Percentiles rank a stretch among this genome's conserved stretches.
These are phyloP conservation scores for Noctua fimbriata DNA, from an alignment of 2,888 invertebrate genomes.

Conservation along the genomic window DNA sequence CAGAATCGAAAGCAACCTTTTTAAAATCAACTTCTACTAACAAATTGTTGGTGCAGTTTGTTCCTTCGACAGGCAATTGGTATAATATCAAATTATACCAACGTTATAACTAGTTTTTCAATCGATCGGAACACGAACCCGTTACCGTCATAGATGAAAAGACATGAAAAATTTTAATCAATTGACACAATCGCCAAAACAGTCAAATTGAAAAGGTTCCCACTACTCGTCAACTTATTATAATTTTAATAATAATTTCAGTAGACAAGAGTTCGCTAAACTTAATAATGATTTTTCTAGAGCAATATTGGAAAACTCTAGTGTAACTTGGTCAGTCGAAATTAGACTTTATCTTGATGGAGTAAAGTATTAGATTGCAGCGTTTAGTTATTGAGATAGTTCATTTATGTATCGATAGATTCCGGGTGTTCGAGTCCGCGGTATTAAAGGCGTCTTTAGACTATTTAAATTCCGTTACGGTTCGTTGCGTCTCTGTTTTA, in stretches of 20 bases:
- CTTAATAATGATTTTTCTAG: slow-evolving; percentile 75
- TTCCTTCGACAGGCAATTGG: slow-evolving; percentile 8
- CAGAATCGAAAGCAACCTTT: slow-evolving; percentile 25
- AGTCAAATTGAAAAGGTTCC: slow-evolving; percentile 64
- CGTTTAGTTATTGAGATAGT: slow-evolving; percentile 66
- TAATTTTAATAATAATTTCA: slow-evolving; percentile 70
- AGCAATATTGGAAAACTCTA: slow-evolving; percentile 70
- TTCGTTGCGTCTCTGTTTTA: slow-evolving; percentile 90
- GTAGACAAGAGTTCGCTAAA: slow-evolving; percentile 70
- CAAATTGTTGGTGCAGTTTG: slow-evolving; percentile 2
- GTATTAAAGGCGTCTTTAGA: slow-evolving; percentile 86
- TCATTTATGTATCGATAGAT: slow-evolving; percentile 72
- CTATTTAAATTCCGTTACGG: slow-evolving; percentile 90
- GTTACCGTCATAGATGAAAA: slow-evolving; percentile 56
- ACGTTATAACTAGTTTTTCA: slow-evolving; percentile 36
- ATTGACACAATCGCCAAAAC: slow-evolving; percentile 47
- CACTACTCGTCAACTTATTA: slow-evolving; percentile 64
- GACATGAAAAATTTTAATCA: slow-evolving; percentile 57
- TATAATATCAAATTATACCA: slow-evolving; percentile 21
- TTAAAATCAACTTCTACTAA: slow-evolving; percentile 13
- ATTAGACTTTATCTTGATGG: slow-evolving; percentile 54
- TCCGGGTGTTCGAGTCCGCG: slow-evolving; percentile 77
- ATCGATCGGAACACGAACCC: slow-evolving; percentile 41
- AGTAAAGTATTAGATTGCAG: slow-evolving; percentile 61
- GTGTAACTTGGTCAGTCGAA: slow-evolving; percentile 26